Evolutionary conservation across 2,797 vertebrate species (phyloP).

Genomic region (Chanos chanos): DNA sequence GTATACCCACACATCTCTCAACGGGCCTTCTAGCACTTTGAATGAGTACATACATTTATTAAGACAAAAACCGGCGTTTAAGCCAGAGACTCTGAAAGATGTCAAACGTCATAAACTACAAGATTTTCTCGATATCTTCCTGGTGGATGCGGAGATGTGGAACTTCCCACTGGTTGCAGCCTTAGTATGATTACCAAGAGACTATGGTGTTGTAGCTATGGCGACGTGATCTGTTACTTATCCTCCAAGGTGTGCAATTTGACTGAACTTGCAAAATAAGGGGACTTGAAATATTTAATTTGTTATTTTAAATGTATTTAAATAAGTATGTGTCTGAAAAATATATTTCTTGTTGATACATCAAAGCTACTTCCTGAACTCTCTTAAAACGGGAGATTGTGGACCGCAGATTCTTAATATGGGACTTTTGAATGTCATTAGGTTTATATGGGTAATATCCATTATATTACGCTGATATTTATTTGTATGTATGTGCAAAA

Average conservation of each 20-base stretch:
- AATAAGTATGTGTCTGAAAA: conserved; percentile 51
- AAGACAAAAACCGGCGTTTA: no score
- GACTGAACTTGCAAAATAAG: conserved; percentile 72
- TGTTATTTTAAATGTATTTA: conserved; percentile 70
- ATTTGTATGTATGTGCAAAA: conserved; percentile 43
- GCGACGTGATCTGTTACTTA: conserved; percentile 64
- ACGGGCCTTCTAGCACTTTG: conserved; percentile 25
- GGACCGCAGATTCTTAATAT: conserved; percentile 50
- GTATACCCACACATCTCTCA: conserved; percentile 14
- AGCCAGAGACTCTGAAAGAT: conserved; percentile 8
- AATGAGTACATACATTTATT: conserved; percentile 12
- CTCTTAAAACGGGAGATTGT: conserved; percentile 61
- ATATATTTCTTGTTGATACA: conserved; percentile 55
- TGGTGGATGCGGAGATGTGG: conserved; percentile 21
- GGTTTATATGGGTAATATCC: conserved; percentile 43
- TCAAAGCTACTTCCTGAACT: conserved; percentile 45
- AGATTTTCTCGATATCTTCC: conserved; percentile 22
- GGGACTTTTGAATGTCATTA: conserved; percentile 44
- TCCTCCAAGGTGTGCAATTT: conserved; percentile 73
- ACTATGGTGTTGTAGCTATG: conserved; percentile 61
- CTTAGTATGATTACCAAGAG: conserved; percentile 64
- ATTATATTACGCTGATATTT: conserved; percentile 50
- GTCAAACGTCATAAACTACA: conserved; percentile 14
- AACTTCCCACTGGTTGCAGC: conserved; percentile 50
- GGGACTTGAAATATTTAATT: conserved; percentile 67